Evolutionary conservation across 2,888 invertebrate species (phyloP).

Genomic region (Aelia acuminata): DNA sequence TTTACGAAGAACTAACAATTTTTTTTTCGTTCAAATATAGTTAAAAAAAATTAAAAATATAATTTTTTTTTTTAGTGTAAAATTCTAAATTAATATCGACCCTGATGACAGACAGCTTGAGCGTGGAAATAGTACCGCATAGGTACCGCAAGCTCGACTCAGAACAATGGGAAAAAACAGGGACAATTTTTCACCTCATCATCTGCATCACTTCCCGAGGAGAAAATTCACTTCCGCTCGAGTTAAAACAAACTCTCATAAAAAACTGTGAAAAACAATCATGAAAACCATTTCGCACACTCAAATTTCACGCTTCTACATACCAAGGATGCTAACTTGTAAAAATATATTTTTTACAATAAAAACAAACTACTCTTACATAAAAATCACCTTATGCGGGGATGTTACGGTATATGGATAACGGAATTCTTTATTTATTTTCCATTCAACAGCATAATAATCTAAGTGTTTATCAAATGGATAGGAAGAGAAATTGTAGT

Average conservation of each 20-base stretch:
- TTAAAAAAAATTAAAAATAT: no score
- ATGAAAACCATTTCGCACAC: not conserved
- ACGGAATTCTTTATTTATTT: no score
- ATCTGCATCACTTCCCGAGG: slow-evolving; percentile 41
- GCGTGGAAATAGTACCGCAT: not conserved
- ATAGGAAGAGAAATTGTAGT: no score
- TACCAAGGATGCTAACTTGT: no score
- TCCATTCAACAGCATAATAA: no score
- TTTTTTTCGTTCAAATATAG: no score
- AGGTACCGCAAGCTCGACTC: not conserved
- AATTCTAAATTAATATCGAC: not conserved
- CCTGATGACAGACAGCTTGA: not conserved
- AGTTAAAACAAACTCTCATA: not conserved
- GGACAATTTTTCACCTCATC: slow-evolving; percentile 11
- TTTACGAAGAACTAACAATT: no score
- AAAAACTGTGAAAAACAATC: not conserved
- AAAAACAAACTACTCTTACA: no score
- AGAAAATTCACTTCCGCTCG: not conserved
- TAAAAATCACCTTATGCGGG: no score
- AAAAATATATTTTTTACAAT: no score
- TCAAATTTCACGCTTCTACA: not conserved
- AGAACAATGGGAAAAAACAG: not conserved
- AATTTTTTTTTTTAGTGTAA: not conserved
- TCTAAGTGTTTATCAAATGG: no score
- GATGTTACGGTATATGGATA: no score